These are phyloP conservation scores for Chouioia cunea DNA, from an alignment of 2,888 invertebrate genomes.

Conservation along the genomic window DNA sequence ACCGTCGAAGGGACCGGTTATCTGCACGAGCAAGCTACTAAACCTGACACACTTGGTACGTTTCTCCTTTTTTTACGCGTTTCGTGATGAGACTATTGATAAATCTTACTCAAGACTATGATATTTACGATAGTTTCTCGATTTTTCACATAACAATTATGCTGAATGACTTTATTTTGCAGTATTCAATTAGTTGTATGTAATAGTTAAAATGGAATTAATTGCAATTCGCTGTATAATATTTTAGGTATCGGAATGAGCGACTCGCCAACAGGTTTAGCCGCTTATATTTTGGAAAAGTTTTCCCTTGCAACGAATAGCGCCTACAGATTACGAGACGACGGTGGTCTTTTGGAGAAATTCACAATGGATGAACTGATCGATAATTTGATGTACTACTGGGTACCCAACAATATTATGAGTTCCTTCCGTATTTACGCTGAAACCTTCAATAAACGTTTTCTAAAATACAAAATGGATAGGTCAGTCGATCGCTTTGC, in stretches of 20 bases:
- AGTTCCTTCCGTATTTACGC: slow-evolving; percentile 74
- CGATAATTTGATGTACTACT: slow-evolving; percentile 69
- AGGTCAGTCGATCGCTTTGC: slow-evolving; percentile 22
- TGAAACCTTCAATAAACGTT: slow-evolving; percentile 68
- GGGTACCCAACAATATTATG: slow-evolving; percentile 70
- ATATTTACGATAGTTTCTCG: neutral
- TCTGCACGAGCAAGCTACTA: slow-evolving; percentile 76
- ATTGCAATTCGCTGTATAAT: too few species aligned
- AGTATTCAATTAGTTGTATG: neutral
- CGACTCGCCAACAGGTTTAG: slow-evolving; percentile 88
- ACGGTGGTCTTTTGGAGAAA: slow-evolving; percentile 76
- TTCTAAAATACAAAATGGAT: slow-evolving; percentile 7
- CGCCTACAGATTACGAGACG: slow-evolving; percentile 60
- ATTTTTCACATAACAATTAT: too few species aligned
- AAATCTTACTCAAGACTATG: neutral
- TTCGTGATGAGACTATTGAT: too few species aligned
- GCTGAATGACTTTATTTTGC: too few species aligned
- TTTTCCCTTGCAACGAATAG: slow-evolving; percentile 79
- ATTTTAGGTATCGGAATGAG: slow-evolving; percentile 76
- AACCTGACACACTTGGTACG: slow-evolving; percentile 80
- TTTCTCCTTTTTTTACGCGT: slow-evolving; percentile 10
- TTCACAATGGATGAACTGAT: slow-evolving; percentile 69
- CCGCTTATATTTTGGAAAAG: slow-evolving; percentile 90
- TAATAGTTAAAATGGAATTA: neutral
- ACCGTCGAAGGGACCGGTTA: slow-evolving; percentile 61